Evolutionary conservation across 2,888 invertebrate species (phyloP), one percentile per base, ranked within the genome.

Genomic region (Leptopilina syphax): DNA sequence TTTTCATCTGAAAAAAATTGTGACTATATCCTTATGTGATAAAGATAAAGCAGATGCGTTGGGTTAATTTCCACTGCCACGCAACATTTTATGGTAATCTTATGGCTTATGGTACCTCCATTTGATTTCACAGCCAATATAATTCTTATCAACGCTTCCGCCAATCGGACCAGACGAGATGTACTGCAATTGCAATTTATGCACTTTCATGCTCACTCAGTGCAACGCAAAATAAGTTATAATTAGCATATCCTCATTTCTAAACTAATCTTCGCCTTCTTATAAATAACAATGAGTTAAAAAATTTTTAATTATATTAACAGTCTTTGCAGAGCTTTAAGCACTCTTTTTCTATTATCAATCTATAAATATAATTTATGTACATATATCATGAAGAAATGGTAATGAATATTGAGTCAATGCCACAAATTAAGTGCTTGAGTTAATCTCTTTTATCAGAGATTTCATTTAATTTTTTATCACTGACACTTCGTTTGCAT

Each of bases 121-220:
- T 34, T 65, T 65, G 65, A 65, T 27, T 65, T 65, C 65, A 65
- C 65, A 65, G 65, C 65, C 65, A 65, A 34, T 65, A 34, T 65
- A 65, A 65, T 34, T 65, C 65, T 66, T 66, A 66, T 66, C 41
- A 66, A 66, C 66, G 7, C 66, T 41, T 66, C 66, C 66, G 66
- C 66, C 41, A 66, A 66, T 66, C 66, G 66, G 66, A 66, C 41
- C 66, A 41, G 41, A 66, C 66, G 41, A 63, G 66, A 66, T 41
- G n/a, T 41, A 41, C n/a, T 66, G 41, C 66, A 63, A 63, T 63
- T 66, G 41, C 13, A 66, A 66, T 66, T 66, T 66, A 66, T 66
- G 66, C 41, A 66, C 66, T 66, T 66, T 66, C 41, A 41, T 66
- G 41, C 41, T 66, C 34, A 66, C 41, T 12, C 66, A 41, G 66